phyloP scores from a whole-genome alignment of 2,113 vertebrate genomes.

The Acinonyx jubatus region DNA sequence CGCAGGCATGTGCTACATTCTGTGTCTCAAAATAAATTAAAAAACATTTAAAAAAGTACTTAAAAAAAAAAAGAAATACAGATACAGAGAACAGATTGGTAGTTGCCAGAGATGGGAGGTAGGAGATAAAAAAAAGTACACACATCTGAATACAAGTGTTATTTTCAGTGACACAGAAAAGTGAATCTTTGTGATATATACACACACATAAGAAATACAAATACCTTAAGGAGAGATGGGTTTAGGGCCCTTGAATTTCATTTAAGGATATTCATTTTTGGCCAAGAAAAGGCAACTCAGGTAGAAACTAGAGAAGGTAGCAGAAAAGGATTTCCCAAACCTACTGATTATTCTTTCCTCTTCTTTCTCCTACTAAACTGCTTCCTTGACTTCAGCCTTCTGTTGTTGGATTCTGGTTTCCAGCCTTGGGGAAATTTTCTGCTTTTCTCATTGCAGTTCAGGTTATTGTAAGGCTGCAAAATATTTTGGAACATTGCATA shows the following conservation, averaged over 20 bases:
- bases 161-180: not conserved
- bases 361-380: not conserved
- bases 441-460: not conserved
- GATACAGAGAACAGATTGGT: not conserved
- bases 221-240: not conserved
- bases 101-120: not conserved
- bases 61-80: not conserved
- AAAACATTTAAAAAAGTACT: too few species aligned
- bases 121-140: not conserved
- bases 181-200: not conserved
- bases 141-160: not conserved
- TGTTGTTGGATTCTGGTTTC: not conserved
- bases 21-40: too few species aligned
- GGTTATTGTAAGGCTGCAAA: not conserved
- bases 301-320: not conserved
- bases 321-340: not conserved
- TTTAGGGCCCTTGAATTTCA: not conserved
- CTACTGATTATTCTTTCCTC: accelerated
- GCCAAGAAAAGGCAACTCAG: not conserved
- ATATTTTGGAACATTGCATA: not conserved
- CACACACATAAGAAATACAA: not conserved
- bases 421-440: not conserved
- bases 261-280: not conserved
- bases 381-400: not conserved
- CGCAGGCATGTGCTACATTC: too few species aligned